Percentiles rank a stretch among this genome's conserved stretches.
These are phyloP conservation scores for Gastrophysa polygoni DNA, from an alignment of 2,888 invertebrate genomes.

Conservation along the genomic window DNA sequence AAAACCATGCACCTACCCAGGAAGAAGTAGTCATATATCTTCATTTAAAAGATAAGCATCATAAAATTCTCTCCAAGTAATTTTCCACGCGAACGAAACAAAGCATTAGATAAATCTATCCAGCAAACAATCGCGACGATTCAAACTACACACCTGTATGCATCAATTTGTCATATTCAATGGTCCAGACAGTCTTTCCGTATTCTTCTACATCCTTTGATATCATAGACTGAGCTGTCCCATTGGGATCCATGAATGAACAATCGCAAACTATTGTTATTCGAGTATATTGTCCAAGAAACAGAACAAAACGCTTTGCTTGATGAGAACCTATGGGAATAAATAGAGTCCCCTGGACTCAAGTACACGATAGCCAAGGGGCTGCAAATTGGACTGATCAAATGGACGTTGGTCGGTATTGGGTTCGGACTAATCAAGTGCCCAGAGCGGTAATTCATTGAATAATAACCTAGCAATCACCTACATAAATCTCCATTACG, in stretches of 20 bases:
- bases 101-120: conserved; percentile 4
- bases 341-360: conserved; percentile 38
- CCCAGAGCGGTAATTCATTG: conserved; percentile 56
- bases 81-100: neutral
- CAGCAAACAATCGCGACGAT: conserved; percentile 6
- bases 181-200: neutral
- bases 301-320: no score
- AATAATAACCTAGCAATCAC: conserved; percentile 59
- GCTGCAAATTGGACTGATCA: conserved; percentile 58
- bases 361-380: conserved; percentile 44
- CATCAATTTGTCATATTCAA: conserved; percentile 3
- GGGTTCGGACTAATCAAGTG: conserved; percentile 56
- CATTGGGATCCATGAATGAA: no score
- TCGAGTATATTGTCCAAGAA: no score
- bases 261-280: no score
- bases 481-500: conserved; percentile 58
- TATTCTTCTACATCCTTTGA: neutral
- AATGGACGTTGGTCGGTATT: conserved; percentile 54
- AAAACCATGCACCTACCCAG: no score
- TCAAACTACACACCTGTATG: conserved; percentile 9
- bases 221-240: no score
- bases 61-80: conserved; percentile 1
- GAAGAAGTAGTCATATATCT: neutral
- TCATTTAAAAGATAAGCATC: conserved; percentile 13
- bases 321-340: neutral